phyloP scores from a whole-genome alignment of 2,113 vertebrate genomes.

The Eulemur macaco region DNA sequence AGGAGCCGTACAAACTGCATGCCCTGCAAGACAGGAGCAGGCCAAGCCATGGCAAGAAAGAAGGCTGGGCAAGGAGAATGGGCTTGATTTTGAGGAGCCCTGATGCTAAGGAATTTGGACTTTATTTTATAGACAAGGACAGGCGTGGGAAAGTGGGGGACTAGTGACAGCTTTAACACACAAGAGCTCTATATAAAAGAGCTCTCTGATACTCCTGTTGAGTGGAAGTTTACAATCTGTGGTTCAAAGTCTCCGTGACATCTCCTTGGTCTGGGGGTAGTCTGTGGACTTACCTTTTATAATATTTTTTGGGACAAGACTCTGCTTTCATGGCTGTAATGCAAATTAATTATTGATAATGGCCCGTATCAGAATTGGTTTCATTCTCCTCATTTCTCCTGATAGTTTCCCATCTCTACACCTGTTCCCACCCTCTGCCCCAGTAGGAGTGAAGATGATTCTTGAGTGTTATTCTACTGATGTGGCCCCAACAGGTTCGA shows the following conservation, averaged over 20 bases:
- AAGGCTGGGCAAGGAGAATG: neutral
- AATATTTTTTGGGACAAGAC: neutral
- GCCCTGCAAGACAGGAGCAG: neutral
- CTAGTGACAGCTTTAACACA: neutral
- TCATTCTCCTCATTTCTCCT: neutral
- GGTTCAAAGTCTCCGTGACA: neutral
- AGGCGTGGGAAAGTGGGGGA: neutral
- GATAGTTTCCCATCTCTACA: neutral
- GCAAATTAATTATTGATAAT: neutral
- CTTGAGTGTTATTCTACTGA: neutral
- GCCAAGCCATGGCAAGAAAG: neutral
- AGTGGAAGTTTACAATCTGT: neutral
- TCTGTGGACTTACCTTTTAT: neutral
- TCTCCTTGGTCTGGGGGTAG: neutral
- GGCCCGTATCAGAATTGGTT: neutral
- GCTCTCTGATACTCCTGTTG: neutral
- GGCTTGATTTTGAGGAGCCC: neutral
- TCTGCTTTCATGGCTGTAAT: neutral
- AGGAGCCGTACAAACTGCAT: neutral
- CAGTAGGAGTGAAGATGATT: neutral
- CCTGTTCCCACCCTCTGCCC: neutral
- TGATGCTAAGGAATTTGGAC: neutral
- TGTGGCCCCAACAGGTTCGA: neutral
- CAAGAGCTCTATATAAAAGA: neutral
- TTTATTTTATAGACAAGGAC: neutral